Conservation (phyloP, 2,888 invertebrate species). For the Brachyopa scutellaris region DNA sequence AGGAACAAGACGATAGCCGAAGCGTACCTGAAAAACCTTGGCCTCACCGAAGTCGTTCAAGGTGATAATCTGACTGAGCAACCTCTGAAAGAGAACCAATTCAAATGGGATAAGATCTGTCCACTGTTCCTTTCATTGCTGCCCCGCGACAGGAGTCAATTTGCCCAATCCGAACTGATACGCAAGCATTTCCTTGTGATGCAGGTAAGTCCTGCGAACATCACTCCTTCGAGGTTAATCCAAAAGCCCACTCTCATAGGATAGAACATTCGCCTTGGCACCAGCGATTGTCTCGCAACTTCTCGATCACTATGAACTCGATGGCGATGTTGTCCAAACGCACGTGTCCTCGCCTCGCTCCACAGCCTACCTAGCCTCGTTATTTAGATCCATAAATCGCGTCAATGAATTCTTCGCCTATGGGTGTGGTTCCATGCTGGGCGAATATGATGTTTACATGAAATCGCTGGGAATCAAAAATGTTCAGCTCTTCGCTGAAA, state of each 20-base stretch:
- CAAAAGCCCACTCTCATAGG: constrained; percentile 82
- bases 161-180: constrained; percentile 84
- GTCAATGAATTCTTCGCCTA: constrained; percentile 85
- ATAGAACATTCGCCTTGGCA: constrained; percentile 90
- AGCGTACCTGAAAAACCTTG: constrained; percentile 39
- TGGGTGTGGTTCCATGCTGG: constrained; percentile 83
- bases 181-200: constrained; percentile 84
- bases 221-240: background rate
- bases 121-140: constrained; percentile 84
- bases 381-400: constrained; percentile 84
- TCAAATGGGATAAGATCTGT: constrained; percentile 82
- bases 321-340: constrained; percentile 90
- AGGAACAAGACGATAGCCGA: constrained; percentile 61
- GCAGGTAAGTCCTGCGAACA: constrained; percentile 81
- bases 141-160: constrained; percentile 83
- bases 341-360: constrained; percentile 91
- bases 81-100: constrained; percentile 76
- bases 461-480: constrained; percentile 86
- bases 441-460: constrained; percentile 87
- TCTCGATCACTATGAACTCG: constrained; percentile 84
- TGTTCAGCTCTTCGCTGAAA: constrained; percentile 82
- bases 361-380: constrained; percentile 89
- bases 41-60: constrained; percentile 72
- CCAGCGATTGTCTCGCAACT: constrained; percentile 89
- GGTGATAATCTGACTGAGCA: constrained; percentile 66